Conservation (phyloP, 2,888 invertebrate genomes). For the Ophraella communa region DNA sequence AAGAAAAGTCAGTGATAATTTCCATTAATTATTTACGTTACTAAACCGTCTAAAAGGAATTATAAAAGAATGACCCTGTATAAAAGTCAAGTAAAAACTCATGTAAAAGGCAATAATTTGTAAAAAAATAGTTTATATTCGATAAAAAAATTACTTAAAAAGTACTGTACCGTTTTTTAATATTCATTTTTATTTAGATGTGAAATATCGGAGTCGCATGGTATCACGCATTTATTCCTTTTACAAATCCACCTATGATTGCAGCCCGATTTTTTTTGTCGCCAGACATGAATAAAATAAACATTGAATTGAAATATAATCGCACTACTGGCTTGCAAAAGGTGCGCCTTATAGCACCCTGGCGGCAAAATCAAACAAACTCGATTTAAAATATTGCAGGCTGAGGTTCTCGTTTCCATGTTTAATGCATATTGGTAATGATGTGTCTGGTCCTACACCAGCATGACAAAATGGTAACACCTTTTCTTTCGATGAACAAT, state of each 20-base stretch:
- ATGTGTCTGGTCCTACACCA: conserved; percentile 6
- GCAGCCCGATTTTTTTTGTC: conserved; percentile 35
- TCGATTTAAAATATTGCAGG: conserved; percentile 48
- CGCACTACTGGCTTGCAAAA: conserved; percentile 50
- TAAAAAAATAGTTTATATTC: too few relatives aligned
- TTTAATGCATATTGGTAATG: conserved; percentile 44
- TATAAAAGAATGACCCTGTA: too few relatives aligned
- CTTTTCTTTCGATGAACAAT: neutral
- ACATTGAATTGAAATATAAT: conserved; percentile 56
- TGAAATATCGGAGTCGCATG: too few relatives aligned
- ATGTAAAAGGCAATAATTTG: too few relatives aligned
- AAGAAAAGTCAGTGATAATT: too few relatives aligned
- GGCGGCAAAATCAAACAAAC: conserved; percentile 52
- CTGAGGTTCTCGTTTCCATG: conserved; percentile 42
- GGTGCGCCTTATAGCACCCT: conserved; percentile 55
- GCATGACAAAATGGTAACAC: conserved; percentile 8
- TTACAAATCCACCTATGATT: neutral
- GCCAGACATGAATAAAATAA: conserved; percentile 47
- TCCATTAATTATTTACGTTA: too few relatives aligned
- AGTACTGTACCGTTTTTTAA: too few relatives aligned
- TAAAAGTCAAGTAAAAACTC: too few relatives aligned
- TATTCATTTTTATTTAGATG: too few relatives aligned
- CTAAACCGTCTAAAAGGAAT: too few relatives aligned
- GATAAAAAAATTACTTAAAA: too few relatives aligned
- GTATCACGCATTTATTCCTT: too few relatives aligned